Percentiles rank a stretch among this genome's conserved stretches.
Evolutionary conservation across 2,113 vertebrate genomes (phyloP).

Genomic region (Elanoides forficatus): DNA sequence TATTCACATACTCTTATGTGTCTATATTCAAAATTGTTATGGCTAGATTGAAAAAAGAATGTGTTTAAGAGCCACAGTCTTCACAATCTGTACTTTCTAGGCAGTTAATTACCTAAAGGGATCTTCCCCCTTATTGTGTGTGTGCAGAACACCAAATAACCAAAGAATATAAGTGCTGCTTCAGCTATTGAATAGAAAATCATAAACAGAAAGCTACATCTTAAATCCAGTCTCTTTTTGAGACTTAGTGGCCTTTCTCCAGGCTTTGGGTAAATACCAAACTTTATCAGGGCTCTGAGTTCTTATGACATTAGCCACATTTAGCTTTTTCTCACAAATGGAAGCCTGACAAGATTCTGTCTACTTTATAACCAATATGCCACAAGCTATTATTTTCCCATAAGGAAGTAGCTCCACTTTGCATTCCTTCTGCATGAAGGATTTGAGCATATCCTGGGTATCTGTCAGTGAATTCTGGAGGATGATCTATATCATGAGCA

Average conservation of each 20-base stretch:
- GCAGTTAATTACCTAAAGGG: background rate
- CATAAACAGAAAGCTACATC: background rate
- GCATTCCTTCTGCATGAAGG: background rate
- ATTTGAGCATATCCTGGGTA: background rate
- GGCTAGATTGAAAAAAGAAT: background rate
- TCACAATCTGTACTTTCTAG: background rate
- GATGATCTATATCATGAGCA: background rate
- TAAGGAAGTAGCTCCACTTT: background rate
- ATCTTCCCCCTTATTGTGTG: background rate
- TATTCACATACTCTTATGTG: background rate
- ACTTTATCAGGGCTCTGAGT: background rate
- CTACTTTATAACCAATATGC: background rate
- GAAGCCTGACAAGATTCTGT: background rate
- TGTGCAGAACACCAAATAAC: background rate
- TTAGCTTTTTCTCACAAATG: background rate
- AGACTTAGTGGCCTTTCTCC: background rate
- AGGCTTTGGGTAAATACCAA: background rate
- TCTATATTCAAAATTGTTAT: background rate
- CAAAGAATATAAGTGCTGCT: background rate
- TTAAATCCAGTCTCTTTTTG: background rate
- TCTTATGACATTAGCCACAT: background rate
- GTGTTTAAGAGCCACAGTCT: background rate
- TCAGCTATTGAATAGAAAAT: background rate
- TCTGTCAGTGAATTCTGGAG: background rate
- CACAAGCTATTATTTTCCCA: background rate